These are phyloP conservation scores for Myxocyprinus asiaticus DNA, from an alignment of 2,113 vertebrate species.

Conservation along the genomic window DNA sequence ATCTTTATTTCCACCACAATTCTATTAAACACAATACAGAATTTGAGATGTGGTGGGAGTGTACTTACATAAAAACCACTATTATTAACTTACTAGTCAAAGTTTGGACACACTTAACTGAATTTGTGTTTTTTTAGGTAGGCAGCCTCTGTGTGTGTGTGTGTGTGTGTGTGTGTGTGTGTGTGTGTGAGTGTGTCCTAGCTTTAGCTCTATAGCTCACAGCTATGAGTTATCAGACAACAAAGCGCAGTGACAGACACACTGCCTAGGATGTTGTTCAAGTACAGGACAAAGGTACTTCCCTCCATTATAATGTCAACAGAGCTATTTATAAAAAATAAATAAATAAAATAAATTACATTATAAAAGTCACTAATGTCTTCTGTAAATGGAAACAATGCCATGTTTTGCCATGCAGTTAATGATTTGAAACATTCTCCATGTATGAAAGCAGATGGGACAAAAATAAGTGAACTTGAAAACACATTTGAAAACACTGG, in stretches of 20 bases:
- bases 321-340: not conserved
- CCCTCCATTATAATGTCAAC: not conserved
- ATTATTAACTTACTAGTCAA: too few species aligned
- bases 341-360: too few species aligned
- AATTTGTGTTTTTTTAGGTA: too few species aligned
- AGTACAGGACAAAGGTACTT: not conserved
- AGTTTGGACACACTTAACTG: too few species aligned
- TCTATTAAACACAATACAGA: too few species aligned
- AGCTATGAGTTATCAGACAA: not conserved
- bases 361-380: not conserved
- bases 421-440: not conserved
- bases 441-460: too few species aligned
- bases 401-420: not conserved
- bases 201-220: constrained; percentile 11
- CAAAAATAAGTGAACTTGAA: not conserved
- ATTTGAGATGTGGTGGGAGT: too few species aligned
- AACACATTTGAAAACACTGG: not conserved
- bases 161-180: too few species aligned
- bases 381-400: not conserved
- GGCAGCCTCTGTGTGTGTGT: too few species aligned
- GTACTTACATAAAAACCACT: too few species aligned
- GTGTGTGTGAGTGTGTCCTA: too few species aligned
- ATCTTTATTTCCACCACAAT: too few species aligned
- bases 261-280: not conserved
- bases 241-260: not conserved